Evolutionary conservation across 2,797 vertebrate species (phyloP).

Genomic region (Clarias fuscus): DNA sequence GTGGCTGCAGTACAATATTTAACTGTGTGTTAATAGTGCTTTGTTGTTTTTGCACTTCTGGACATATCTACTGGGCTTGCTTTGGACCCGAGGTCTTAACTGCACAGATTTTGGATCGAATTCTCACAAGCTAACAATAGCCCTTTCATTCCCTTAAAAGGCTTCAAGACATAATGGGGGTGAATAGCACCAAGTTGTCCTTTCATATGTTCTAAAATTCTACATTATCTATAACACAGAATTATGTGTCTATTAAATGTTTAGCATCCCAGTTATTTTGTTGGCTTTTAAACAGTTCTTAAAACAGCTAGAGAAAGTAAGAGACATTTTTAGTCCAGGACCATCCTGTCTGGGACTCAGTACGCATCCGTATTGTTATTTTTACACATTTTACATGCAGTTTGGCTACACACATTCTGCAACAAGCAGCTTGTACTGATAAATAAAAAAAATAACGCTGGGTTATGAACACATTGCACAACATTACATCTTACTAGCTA

Average conservation of each 20-base stretch:
- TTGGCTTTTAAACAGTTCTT: neutral
- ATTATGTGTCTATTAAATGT: neutral
- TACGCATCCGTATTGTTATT: neutral
- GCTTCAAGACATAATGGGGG: too few species aligned
- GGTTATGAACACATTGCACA: neutral
- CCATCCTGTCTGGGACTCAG: neutral
- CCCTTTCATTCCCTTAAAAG: too few species aligned
- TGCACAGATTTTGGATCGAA: too few species aligned
- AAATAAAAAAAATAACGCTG: neutral
- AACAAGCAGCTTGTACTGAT: neutral
- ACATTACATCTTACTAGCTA: neutral
- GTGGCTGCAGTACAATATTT: too few species aligned
- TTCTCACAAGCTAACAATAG: too few species aligned
- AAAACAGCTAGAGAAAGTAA: neutral
- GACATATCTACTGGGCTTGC: too few species aligned
- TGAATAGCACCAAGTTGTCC: too few species aligned
- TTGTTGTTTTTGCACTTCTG: too few species aligned
- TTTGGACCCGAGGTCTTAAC: too few species aligned
- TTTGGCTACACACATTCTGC: neutral
- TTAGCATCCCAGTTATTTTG: neutral
- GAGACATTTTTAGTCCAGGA: slow-evolving; percentile 11
- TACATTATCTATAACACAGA: too few species aligned
- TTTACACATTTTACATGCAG: neutral
- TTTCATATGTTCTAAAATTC: too few species aligned
- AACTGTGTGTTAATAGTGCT: too few species aligned